Evolutionary conservation across 1,140 invertebrate species (phyloP).

Genomic region (Panonychus citri): DNA sequence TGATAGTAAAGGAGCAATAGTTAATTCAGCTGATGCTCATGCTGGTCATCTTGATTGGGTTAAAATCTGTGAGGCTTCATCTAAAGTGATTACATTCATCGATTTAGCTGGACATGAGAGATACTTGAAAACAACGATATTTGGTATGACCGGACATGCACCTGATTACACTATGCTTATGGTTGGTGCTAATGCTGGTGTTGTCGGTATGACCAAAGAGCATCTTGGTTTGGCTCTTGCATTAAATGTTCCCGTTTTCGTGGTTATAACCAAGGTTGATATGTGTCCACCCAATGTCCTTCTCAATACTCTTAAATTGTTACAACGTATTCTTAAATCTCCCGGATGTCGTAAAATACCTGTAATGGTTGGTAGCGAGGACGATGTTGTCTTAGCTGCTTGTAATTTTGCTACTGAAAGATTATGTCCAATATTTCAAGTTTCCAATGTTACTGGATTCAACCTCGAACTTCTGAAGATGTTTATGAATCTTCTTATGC

Average conservation of each 20-base stretch:
- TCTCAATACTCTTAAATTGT: constrained; percentile 73
- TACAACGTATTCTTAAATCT: constrained; percentile 82
- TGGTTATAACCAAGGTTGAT: constrained; percentile 67
- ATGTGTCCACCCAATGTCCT: constrained; percentile 96
- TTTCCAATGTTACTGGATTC: constrained; percentile 93
- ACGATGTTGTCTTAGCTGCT: constrained; percentile 91
- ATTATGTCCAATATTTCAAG: constrained; percentile 94
- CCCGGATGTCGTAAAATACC: constrained; percentile 94
- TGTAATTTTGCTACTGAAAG: constrained; percentile 98
- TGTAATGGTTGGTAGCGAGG: constrained; percentile 72
- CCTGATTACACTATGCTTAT: constrained; percentile 99
- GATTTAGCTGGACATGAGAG: constrained; percentile 96
- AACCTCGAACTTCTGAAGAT: constrained; percentile 83
- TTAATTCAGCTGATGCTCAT: constrained; percentile 83
- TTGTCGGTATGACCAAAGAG: constrained; percentile 98
- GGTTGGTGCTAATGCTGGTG: constrained; percentile 95
- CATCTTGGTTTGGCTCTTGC: constrained; percentile 86
- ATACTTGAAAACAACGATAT: constrained; percentile 89
- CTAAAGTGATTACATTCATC: constrained; percentile 88
- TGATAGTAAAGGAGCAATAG: constrained; percentile 69
- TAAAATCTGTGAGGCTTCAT: constrained; percentile 90
- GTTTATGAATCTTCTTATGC: constrained; percentile 89
- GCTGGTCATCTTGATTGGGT: constrained; percentile 86
- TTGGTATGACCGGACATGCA: constrained; percentile 97
- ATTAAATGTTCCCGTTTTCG: constrained; percentile 93